Conservation (phyloP, 37 sponge, comb jelly and placozoan genomes). For the Theonella swinhoei region DNA sequence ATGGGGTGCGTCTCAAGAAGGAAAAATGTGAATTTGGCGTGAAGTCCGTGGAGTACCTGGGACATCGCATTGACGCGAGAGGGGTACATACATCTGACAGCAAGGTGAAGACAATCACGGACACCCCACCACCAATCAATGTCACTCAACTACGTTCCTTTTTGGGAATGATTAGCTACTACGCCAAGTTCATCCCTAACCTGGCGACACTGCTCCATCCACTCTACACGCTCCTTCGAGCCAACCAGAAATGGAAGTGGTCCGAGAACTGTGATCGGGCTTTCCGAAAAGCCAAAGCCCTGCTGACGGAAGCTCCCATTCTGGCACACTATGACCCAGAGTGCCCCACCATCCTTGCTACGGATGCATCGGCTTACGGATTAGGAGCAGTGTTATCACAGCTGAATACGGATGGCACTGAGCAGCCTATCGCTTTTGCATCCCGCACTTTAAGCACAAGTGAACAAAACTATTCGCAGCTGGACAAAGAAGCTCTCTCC, state of each 20-base stretch:
- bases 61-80: constrained; percentile 11
- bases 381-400: no score
- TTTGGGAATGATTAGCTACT: constrained; percentile 31
- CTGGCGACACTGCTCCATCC: constrained; percentile 16
- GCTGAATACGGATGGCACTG: background rate
- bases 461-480: no score
- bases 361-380: no score
- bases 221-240: constrained; percentile 6
- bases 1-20: constrained; percentile 1
- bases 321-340: constrained; percentile 35
- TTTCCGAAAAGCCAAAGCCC: constrained; percentile 3
- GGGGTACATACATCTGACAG: no score
- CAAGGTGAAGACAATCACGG: no score
- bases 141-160: constrained; percentile 20
- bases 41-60: constrained; percentile 11
- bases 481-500: constrained; percentile 20
- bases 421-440: constrained; percentile 25
- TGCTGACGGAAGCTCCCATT: background rate
- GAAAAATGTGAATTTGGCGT: constrained; percentile 15
- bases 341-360: background rate
- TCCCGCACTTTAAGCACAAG: background rate
- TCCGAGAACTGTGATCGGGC: background rate
- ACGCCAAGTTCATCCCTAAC: constrained; percentile 24
- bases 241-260: constrained; percentile 16
- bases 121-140: no score